Evolutionary conservation across 2,113 vertebrate genomes (phyloP).

Genomic region (Esox niger): DNA sequence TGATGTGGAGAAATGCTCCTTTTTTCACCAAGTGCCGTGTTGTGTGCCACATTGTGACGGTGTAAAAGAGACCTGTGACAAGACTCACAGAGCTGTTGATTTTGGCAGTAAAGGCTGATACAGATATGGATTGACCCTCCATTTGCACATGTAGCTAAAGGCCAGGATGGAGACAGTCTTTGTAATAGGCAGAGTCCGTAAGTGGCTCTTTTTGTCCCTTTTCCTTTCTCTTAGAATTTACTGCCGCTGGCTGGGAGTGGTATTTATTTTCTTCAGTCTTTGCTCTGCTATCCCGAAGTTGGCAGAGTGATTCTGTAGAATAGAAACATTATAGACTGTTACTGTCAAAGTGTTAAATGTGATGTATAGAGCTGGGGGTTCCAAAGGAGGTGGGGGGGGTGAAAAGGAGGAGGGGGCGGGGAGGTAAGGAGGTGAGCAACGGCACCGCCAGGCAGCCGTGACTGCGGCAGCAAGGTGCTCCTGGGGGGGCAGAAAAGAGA

Average conservation of each 20-base stretch:
- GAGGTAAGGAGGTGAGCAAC: constrained; percentile 73
- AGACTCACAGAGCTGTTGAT: constrained; percentile 33
- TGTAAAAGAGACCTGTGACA: constrained; percentile 13
- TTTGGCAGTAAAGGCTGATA: constrained; percentile 50
- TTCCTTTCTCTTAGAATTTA: constrained; percentile 68
- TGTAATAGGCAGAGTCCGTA: constrained; percentile 33
- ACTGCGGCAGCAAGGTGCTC: constrained; percentile 90
- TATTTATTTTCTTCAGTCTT: constrained; percentile 99
- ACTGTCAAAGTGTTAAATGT: constrained; percentile 99
- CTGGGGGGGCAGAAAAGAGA: constrained; percentile 73
- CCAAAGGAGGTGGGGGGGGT: constrained; percentile 66
- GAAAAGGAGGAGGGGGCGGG: constrained; percentile 36
- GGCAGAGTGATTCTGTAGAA: constrained; percentile 99
- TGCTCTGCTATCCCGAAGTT: constrained; percentile 92
- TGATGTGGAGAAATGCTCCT: constrained; percentile 64
- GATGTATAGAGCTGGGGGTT: constrained; percentile 94
- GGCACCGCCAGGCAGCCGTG: constrained; percentile 83
- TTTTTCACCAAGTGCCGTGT: constrained; percentile 57
- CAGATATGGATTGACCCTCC: constrained; percentile 49
- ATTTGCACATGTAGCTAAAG: constrained; percentile 40
- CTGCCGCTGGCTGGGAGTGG: constrained; percentile 82
- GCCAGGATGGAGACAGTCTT: constrained; percentile 24
- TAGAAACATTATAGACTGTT: constrained; percentile 99
- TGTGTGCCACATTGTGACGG: constrained; percentile 34
- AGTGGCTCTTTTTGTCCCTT: constrained; percentile 56